Conservation (phyloP, 2,113 vertebrate genomes). For the Salvelinus namaycush region DNA sequence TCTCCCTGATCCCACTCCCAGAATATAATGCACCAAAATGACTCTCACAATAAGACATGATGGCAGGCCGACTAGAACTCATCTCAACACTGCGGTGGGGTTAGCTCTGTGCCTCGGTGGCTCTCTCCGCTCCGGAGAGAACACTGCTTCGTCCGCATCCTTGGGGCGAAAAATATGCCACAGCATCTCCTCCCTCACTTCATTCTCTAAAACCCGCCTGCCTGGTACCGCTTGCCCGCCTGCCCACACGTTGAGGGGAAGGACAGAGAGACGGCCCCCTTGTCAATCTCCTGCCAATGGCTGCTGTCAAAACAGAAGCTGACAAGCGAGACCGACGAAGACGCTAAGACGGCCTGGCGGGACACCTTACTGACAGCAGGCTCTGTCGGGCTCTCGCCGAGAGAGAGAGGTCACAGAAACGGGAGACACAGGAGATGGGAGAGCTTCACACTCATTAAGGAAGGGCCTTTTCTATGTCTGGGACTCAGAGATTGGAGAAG, state of each 20-base stretch:
- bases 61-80: neutral
- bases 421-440: no score
- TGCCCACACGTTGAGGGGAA: neutral
- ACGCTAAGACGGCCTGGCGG: neutral
- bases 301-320: slow-evolving; percentile 9
- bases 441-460: no score
- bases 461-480: no score
- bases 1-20: neutral
- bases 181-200: neutral
- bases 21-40: neutral
- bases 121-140: neutral
- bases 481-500: no score
- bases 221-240: neutral
- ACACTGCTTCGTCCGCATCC: neutral
- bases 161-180: neutral
- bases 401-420: no score
- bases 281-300: neutral
- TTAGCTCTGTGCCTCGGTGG: neutral
- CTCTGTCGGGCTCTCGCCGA: neutral
- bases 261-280: neutral
- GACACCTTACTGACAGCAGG: neutral
- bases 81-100: neutral
- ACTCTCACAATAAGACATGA: neutral
- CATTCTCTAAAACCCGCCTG: neutral
- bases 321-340: neutral